These are phyloP conservation scores for Muscidifurax raptorellus DNA, from an alignment of 1,140 invertebrate species.

Conservation along the genomic window DNA sequence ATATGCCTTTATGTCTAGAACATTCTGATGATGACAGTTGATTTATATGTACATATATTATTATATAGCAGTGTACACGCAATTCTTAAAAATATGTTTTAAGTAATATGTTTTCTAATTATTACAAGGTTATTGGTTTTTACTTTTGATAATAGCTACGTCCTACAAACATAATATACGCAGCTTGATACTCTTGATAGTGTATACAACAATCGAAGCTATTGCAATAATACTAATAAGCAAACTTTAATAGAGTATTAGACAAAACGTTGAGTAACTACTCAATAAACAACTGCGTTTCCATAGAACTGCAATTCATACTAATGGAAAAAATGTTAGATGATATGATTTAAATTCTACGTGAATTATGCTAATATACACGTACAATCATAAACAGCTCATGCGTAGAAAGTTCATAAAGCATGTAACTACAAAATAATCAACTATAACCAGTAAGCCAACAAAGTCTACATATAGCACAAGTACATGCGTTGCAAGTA, in stretches of 20 bases:
- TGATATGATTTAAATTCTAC: not conserved
- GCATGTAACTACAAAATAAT: slow-evolving; percentile 20
- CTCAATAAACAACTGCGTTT: not conserved
- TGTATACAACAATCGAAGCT: not conserved
- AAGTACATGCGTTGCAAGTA: not conserved
- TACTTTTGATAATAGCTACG: too few relatives aligned
- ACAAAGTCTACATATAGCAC: not conserved
- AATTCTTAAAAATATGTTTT: too few relatives aligned
- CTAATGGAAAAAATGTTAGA: not conserved
- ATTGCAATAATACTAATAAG: not conserved
- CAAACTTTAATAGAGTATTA: not conserved
- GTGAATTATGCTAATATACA: slow-evolving; percentile 16
- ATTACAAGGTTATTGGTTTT: too few relatives aligned
- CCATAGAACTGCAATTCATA: not conserved
- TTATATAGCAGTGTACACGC: too few relatives aligned
- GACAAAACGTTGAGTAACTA: not conserved
- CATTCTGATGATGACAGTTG: too few relatives aligned
- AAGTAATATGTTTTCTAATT: too few relatives aligned
- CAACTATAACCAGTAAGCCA: not conserved
- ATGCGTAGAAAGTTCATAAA: slow-evolving; percentile 24
- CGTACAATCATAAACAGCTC: not conserved
- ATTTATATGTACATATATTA: too few relatives aligned
- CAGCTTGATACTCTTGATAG: too few relatives aligned
- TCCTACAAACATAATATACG: too few relatives aligned
- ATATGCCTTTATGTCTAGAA: too few relatives aligned